Percentiles rank a stretch among this genome's conserved stretches.
phyloP scores from a whole-genome alignment of 2,797 vertebrate species.

The Eulemur mongoz region DNA sequence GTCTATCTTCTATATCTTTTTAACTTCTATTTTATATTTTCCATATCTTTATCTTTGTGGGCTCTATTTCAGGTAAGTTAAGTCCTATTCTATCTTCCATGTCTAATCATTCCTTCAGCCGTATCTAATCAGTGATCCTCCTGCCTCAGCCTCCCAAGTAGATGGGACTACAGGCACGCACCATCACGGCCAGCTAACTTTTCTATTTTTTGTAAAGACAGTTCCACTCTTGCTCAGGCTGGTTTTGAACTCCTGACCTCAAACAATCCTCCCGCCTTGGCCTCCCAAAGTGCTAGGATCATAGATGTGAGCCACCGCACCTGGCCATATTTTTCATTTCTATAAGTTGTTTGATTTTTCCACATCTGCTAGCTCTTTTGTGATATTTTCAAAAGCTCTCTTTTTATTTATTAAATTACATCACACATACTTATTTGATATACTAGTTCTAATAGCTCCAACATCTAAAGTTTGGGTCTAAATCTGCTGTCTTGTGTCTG shows the following conservation, averaged over 20 bases:
- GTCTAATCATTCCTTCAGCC: neutral
- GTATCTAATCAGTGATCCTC: neutral
- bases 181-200: neutral
- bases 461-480: neutral
- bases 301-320: neutral
- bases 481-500: neutral
- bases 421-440: neutral
- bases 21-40: neutral
- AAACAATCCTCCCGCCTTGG: neutral
- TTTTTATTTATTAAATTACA: slow-evolving; percentile 22
- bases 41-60: neutral
- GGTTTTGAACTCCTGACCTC: neutral
- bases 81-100: neutral
- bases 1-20: neutral
- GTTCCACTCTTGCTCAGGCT: neutral
- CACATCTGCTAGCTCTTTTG: neutral
- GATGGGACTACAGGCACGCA: neutral
- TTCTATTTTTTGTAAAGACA: neutral
- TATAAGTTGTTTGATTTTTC: neutral
- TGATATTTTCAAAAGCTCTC: neutral
- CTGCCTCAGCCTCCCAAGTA: neutral
- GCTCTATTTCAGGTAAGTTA: neutral
- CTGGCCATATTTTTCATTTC: neutral
- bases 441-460: neutral
- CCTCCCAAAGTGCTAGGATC: neutral